Base-by-base conservation (phyloP, 2,797 vertebrate genomes). In the Spinus olivaceus region DNA sequence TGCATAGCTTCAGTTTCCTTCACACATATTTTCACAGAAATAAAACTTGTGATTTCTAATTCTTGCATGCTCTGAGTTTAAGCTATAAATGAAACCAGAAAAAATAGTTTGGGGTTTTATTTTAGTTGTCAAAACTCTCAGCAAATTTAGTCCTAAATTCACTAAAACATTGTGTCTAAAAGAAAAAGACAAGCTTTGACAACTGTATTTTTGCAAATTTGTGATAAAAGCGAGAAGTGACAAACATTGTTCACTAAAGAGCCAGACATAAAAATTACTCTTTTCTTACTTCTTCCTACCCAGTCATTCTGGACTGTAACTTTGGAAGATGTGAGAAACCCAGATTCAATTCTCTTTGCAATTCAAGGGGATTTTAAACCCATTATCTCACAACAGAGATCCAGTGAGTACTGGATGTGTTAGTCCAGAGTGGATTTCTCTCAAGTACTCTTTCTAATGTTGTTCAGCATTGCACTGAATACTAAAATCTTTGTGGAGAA, bases 121-220 rank as follows among this genome's bases (percentile, higher is more conserved):
- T 74, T 83, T 50, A 33, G 14, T 74, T 94, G 72, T 95, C 72
- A 91, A 86, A 94, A 53, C 39, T 82, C 65, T 67, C 50, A 83
- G 35, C 17, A 81, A 77, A 61, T 83, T 74, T 57, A 87, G 65
- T 90, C 14, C 12, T 63, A 90, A 78, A 90, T 24, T 91, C n/a
- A 78, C 30, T 14, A 81, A 90, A 86, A 83, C 28, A 66, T 70
- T 69, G 8, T 57, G 30, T 78, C 39, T 27, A 53, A 91, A 95
- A 66, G 37, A 77, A 85, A 92, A 79, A 71, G 60, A 56, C 37
- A 89, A 71, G 46, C 9, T 90, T 95, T 83, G 84, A 81, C 81
- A 91, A 57, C 33, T 81, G 10, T 47, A 54, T 80, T 73, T 93
- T 89, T 86, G 4, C 35, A 82, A 70, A 80, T 85, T 39, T 89